Evolutionary conservation across 2,113 vertebrate genomes (phyloP).

Genomic region (Sapajus apella): DNA sequence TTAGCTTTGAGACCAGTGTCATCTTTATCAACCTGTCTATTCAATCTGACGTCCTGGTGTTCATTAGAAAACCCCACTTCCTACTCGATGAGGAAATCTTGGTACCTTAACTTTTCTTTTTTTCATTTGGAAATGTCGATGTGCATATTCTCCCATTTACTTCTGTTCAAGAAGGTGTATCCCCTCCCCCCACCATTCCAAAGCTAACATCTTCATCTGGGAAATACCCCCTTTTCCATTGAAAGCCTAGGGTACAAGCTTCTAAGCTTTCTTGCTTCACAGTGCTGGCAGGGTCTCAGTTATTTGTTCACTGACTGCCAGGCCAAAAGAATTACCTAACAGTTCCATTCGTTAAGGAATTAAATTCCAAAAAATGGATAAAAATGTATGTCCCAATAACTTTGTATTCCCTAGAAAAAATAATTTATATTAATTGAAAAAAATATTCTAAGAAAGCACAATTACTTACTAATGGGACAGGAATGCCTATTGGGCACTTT

Average conservation of each 20-base stretch:
- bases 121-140: background rate
- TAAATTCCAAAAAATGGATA: background rate
- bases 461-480: background rate
- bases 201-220: background rate
- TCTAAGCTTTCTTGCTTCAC: background rate
- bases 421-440: background rate
- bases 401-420: background rate
- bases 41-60: background rate
- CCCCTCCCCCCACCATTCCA: background rate
- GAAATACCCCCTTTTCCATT: background rate
- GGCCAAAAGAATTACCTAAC: background rate
- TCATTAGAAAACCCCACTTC: no score
- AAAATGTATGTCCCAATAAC: background rate
- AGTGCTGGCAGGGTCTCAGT: background rate
- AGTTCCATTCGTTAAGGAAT: background rate
- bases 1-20: background rate
- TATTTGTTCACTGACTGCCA: background rate
- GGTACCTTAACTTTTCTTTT: background rate
- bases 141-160: background rate
- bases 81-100: background rate
- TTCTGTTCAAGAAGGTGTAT: background rate
- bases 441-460: background rate
- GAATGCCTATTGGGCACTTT: background rate
- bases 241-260: rapidly evolving
- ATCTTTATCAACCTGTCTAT: background rate